Base-by-base conservation (phyloP, 2,113 vertebrate species). In the Neolamprologus kungweensis region DNA sequence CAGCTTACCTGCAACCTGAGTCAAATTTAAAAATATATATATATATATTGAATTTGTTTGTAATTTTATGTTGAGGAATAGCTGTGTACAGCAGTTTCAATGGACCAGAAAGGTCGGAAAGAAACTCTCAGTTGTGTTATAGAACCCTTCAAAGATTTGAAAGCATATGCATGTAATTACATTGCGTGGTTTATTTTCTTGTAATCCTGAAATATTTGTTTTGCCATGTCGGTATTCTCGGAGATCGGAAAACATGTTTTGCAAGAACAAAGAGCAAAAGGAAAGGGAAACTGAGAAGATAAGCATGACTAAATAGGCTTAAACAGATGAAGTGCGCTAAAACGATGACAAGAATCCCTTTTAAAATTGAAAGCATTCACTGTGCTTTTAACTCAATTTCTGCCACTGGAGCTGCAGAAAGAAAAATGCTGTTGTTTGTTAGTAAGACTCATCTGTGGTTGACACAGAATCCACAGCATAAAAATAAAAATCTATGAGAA, bases 201-300 rank as follows among this genome's bases (percentile, higher is more conserved):
- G 31, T 23, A 40, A 83, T 73, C 42, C 13, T 82, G 54, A 81
- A 90, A 88, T 85, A 87, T 87, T 83, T 84, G 82, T 90, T 91
- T 86, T 86, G 60, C 65, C 80, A 78, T 85, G 23, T 85, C 3
- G n/a, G 83, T 71, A 58, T 85, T 88, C 58, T 84, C 37, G 33
- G 6, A 79, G 57, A 85, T 88, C 11, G 4, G 1, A 5, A 83
- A 90, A 81, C 16, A 80, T 4, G n/a, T 88, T 88, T 90, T 88
- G 71, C 86, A 58, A 91, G 57, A 84, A 75, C 60, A 47, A 51
- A 54, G 26, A 85, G 33, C 47, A 63, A 83, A 84, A 9, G n/a
- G 17, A 82, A 82, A 4, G 16, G 33, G 23, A 19, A 84, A 73
- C 10, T 33, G 51, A 86, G 7, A 73, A 26, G 58, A 54, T 33